Base-by-base conservation (phyloP, 2,888 invertebrate species). In the Meliscaeva auricollis region DNA sequence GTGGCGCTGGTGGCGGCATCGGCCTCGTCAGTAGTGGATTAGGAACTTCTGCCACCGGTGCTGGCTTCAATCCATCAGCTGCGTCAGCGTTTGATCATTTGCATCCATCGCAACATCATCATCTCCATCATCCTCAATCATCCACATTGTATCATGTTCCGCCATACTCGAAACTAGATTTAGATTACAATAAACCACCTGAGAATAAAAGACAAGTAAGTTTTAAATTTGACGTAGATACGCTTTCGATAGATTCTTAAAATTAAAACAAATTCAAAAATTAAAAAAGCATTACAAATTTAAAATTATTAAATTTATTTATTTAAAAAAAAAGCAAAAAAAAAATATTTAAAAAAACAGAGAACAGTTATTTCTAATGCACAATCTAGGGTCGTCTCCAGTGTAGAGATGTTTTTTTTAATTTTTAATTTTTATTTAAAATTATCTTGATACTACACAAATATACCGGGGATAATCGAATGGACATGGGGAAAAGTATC, bases 201-300 rank as follows among this genome's bases (percentile, higher is more conserved):
- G 92, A 92, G 90, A 90, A 90, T 90, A 92, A 92, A 90, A 91
- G 92, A 91, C 92, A 92, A 92, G 92, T 92, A 92, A 92, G 92
- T 92, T 92, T 92, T 90, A 92, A 92, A 92, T 92, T 92, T 92
- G 92, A 92, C 89, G 92, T 92, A 91, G 92, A 92, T 90, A 91
- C 92, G 90, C 91, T 92, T 89, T 92, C 92, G 88, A 89, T 92
- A 91, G 92, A 92, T 89, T 92, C 92, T 89, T 92, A 92, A 90
- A 73, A 69, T 66, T 48, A 60, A 66, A 52, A 74, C 17, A 35
- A n/a, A n/a, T n/a, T n/a, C n/a, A n/a, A 64, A 56, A 73, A 38
- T 9, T 9, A 38, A 62, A 64, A 68, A 62, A 48, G 64, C 64
- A 64, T 62, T 35, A 82, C 44, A 46, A 15, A 48, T 17, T 56